Percentiles rank a stretch among this genome's conserved stretches.
Evolutionary conservation across 1,140 invertebrate genomes (phyloP).

Genomic region (Drosophila kikkawai): DNA sequence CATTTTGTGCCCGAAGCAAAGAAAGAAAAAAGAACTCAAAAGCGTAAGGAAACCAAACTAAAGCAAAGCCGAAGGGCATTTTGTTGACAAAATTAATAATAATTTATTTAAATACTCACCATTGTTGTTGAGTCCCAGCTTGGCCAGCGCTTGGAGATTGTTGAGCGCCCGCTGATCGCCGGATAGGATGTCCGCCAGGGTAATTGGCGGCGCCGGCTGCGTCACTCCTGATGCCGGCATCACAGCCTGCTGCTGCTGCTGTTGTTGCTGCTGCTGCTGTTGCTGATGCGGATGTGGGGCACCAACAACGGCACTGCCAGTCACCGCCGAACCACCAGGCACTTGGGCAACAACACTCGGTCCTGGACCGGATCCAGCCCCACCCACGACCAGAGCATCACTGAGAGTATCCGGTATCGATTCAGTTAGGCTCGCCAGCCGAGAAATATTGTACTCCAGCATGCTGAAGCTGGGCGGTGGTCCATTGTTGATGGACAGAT

Average conservation of each 20-base stretch:
- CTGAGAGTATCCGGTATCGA: conserved; percentile 85
- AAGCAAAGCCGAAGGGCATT: not conserved
- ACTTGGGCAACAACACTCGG: conserved; percentile 41
- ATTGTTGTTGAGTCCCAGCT: conserved; percentile 91
- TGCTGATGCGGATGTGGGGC: conserved; percentile 20
- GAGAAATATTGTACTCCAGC: conserved; percentile 93
- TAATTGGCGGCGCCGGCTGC: conserved; percentile 86
- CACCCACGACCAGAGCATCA: conserved; percentile 82
- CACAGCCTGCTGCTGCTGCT: conserved; percentile 81
- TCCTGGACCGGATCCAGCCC: conserved; percentile 32
- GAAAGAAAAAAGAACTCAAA: conserved; percentile 47
- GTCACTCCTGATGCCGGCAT: conserved; percentile 67
- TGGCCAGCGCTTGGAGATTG: conserved; percentile 94
- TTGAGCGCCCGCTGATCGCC: conserved; percentile 93
- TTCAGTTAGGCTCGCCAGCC: conserved; percentile 91
- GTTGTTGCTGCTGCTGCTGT: conserved; percentile 40
- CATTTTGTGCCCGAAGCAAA: conserved; percentile 18
- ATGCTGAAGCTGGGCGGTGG: conserved; percentile 86
- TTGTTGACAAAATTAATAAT: not conserved
- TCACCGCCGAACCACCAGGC: conserved; percentile 40
- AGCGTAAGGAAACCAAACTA: conserved; percentile 20
- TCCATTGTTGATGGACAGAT: conserved; percentile 44
- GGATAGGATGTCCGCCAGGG: conserved; percentile 90
- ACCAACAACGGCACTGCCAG: conserved; percentile 78
- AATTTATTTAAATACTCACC: conserved; percentile 85